These are phyloP conservation scores for Gasteruption jaculator DNA, from an alignment of 2,888 invertebrate species.

Conservation along the genomic window DNA sequence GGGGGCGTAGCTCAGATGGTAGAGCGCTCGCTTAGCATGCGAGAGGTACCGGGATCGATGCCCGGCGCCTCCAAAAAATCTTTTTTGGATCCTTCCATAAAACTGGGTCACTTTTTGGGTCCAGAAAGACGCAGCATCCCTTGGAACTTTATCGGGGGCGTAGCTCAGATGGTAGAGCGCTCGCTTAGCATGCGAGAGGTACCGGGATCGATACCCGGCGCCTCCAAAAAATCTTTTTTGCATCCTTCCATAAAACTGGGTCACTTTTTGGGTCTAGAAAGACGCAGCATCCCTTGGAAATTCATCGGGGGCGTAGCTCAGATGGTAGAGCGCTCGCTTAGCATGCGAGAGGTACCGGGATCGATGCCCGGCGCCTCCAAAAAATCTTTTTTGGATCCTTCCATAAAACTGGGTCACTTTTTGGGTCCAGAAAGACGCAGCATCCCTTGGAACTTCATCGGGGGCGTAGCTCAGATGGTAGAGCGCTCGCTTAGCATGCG, in stretches of 20 bases:
- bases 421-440: neutral
- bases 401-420: constrained; percentile 8
- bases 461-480: constrained; percentile 45
- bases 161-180: constrained; percentile 32
- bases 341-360: constrained; percentile 50
- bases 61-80: constrained; percentile 10
- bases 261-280: too few species aligned
- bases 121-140: too few species aligned
- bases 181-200: constrained; percentile 35
- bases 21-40: constrained; percentile 8
- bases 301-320: constrained; percentile 45
- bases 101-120: constrained; percentile 15
- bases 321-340: constrained; percentile 50
- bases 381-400: constrained; percentile 15
- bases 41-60: constrained; percentile 8
- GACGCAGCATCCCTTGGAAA: too few species aligned
- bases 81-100: constrained; percentile 10
- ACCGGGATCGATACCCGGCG: constrained; percentile 35
- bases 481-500: constrained; percentile 45
- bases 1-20: constrained; percentile 10
- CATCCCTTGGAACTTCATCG: constrained; percentile 14
- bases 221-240: constrained; percentile 22
- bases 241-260: too few species aligned
- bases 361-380: constrained; percentile 47
- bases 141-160: too few species aligned